Conservation (phyloP, 2,113 vertebrate genomes). For the Antechinus flavipes region DNA sequence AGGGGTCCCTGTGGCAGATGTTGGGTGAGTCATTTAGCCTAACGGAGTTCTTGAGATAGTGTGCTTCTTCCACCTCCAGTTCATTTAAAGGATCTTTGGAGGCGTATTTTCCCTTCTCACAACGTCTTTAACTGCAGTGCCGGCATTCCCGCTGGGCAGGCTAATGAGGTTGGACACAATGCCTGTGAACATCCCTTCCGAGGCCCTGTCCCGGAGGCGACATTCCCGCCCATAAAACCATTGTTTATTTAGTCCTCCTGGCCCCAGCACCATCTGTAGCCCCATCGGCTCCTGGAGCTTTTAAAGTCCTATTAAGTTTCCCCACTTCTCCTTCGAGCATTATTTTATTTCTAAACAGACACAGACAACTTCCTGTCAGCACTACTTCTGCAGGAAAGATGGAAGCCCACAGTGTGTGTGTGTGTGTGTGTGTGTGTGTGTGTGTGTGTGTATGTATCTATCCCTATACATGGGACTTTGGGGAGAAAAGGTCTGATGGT, state of each 20-base stretch:
- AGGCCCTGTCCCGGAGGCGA: conserved; percentile 83
- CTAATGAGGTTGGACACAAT: conserved; percentile 88
- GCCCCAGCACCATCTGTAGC: conserved; percentile 87
- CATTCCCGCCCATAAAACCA: conserved; percentile 83
- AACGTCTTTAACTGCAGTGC: conserved; percentile 76
- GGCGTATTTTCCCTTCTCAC: conserved; percentile 74
- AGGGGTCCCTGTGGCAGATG: conserved; percentile 77
- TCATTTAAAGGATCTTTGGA: conserved; percentile 77
- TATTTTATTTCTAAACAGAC: conserved; percentile 87
- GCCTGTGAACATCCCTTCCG: conserved; percentile 80
- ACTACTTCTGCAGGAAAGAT: background rate
- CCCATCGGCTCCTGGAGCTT: conserved; percentile 85
- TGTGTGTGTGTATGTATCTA: background rate
- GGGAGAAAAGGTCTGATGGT: background rate
- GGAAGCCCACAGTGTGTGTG: background rate
- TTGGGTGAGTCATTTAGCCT: conserved; percentile 71
- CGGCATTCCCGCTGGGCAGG: conserved; percentile 80
- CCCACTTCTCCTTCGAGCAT: conserved; percentile 85
- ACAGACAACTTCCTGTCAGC: conserved; percentile 73
- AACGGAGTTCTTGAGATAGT: conserved; percentile 48
- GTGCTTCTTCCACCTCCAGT: conserved; percentile 73
- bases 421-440: background rate
- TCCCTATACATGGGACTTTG: background rate
- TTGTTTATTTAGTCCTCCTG: conserved; percentile 82
- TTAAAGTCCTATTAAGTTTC: conserved; percentile 89